A percentile compares a stretch with the other conserved stretches of the same genome.
These are phyloP conservation scores for Melanotaenia pygmaea DNA, from an alignment of 2,797 vertebrate species.

Conservation along the genomic window DNA sequence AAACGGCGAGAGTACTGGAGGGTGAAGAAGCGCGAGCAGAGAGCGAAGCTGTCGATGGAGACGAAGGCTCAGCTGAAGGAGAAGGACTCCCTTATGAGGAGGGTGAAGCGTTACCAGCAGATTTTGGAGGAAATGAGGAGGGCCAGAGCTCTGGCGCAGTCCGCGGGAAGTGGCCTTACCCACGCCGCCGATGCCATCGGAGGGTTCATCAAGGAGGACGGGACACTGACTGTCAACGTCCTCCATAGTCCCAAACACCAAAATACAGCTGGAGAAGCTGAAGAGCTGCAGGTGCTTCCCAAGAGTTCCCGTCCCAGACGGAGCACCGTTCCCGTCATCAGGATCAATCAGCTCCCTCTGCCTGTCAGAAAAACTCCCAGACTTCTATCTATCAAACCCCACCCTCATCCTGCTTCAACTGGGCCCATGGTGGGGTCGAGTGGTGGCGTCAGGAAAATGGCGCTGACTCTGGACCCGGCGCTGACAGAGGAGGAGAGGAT, in stretches of 20 bases:
- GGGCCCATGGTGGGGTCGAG: constrained; percentile 12
- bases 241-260: constrained; percentile 45
- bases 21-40: constrained; percentile 84
- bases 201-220: constrained; percentile 84
- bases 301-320: constrained; percentile 11
- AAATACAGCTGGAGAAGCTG: constrained; percentile 12
- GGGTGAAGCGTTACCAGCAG: constrained; percentile 76
- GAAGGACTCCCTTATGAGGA: constrained; percentile 72
- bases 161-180: constrained; percentile 28
- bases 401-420: constrained; percentile 26
- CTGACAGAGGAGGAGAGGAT: constrained; percentile 74
- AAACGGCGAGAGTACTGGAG: constrained; percentile 85
- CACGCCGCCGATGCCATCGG: constrained; percentile 71
- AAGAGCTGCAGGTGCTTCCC: constrained; percentile 14
- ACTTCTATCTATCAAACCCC: constrained; percentile 34
- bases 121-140: constrained; percentile 78
- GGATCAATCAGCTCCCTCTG: constrained; percentile 15
- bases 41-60: constrained; percentile 80
- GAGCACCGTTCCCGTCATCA: constrained; percentile 4
- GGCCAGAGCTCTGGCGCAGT: constrained; percentile 50
- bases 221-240: constrained; percentile 73
- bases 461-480: constrained; percentile 16
- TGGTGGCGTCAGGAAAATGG: constrained; percentile 70
- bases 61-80: constrained; percentile 77
- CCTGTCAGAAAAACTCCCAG: constrained; percentile 29